A percentile compares a stretch with the other conserved stretches of the same genome.
These are phyloP conservation scores for Cochlearius cochlearius DNA, from an alignment of 2,113 vertebrate genomes.

Conservation along the genomic window DNA sequence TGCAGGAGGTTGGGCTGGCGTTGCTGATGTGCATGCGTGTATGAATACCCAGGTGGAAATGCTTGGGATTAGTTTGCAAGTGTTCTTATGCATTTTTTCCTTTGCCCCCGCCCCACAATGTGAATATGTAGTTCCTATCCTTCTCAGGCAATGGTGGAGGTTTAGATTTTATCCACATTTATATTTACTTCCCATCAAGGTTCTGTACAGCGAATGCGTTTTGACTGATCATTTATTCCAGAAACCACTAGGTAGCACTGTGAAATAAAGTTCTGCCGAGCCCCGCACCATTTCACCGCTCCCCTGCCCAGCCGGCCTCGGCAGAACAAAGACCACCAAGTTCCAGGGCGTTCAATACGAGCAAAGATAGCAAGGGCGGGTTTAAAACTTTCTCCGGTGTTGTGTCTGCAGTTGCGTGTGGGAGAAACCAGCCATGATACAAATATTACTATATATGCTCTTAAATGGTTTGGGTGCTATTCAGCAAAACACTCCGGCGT, in stretches of 20 bases:
- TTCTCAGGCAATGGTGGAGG: background rate
- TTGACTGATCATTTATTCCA: background rate
- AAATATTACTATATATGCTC: too few species aligned
- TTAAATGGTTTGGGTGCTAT: background rate
- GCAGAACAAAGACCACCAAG: background rate
- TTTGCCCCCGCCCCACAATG: background rate
- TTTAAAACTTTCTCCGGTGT: background rate
- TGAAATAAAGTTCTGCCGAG: conserved; percentile 40
- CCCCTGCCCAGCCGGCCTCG: background rate
- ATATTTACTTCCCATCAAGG: rapidly evolving
- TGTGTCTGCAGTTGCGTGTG: rapidly evolving
- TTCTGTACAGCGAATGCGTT: background rate
- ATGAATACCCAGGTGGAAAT: background rate
- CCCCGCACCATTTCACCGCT: background rate
- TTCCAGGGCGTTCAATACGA: rapidly evolving
- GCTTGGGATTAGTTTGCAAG: background rate
- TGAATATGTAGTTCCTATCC: background rate
- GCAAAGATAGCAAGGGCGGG: background rate
- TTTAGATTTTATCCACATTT: background rate
- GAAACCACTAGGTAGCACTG: conserved; percentile 67
- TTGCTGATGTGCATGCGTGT: background rate
- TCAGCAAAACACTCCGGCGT: background rate
- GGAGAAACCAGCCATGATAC: background rate
- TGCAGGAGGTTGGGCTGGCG: background rate
- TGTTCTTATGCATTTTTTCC: rapidly evolving